These are phyloP conservation scores for Tillus elongatus DNA, from an alignment of 2,888 invertebrate species.

Conservation along the genomic window DNA sequence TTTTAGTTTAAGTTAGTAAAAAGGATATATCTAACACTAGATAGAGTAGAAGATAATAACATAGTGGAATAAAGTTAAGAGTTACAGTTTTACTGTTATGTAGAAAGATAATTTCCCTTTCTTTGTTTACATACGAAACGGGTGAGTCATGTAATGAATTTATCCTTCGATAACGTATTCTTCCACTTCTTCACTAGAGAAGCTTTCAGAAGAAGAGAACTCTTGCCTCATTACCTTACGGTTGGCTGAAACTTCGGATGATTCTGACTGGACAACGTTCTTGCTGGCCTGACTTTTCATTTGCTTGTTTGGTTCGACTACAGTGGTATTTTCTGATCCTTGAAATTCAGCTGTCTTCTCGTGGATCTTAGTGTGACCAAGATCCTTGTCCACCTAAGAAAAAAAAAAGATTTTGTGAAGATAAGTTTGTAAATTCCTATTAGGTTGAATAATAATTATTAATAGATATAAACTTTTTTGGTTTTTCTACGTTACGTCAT, in stretches of 20 bases:
- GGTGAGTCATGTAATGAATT: no score
- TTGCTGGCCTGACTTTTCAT: slow-evolving; percentile 33
- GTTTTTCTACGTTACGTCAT: no score
- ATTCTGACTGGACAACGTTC: slow-evolving; percentile 30
- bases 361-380: slow-evolving; percentile 35
- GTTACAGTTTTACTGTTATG: no score
- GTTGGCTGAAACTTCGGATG: slow-evolving; percentile 32
- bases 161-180: slow-evolving; percentile 36
- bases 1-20: no score
- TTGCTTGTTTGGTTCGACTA: slow-evolving; percentile 36
- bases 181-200: slow-evolving; percentile 38
- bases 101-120: no score
- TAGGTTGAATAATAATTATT: no score
- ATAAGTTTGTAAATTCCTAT: slow-evolving; percentile 8
- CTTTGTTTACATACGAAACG: no score
- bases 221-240: slow-evolving; percentile 36
- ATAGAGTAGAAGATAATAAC: no score
- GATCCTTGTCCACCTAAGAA: slow-evolving; percentile 36
- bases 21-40: no score
- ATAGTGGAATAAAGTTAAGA: no score
- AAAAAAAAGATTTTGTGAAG: slow-evolving; percentile 3
- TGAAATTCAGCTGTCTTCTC: slow-evolving; percentile 38
- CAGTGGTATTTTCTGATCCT: slow-evolving; percentile 34
- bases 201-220: slow-evolving; percentile 38
- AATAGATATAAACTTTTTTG: no score